A percentile compares a stretch with the other conserved stretches of the same genome.
These are phyloP conservation scores for Pachydiplax longipennis DNA, from an alignment of 2,888 invertebrate genomes.

Conservation along the genomic window DNA sequence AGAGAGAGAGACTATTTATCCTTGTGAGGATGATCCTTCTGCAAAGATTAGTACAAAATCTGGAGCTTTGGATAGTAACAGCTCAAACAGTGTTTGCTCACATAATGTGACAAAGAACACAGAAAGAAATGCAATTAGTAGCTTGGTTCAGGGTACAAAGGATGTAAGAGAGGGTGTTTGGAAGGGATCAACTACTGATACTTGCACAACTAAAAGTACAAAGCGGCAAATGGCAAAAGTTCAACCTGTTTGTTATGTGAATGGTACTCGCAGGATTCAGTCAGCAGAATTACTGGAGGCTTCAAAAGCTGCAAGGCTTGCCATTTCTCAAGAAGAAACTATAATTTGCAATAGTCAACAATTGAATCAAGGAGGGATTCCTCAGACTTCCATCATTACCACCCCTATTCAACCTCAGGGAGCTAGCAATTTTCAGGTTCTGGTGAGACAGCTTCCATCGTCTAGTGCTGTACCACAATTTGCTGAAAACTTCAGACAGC, in stretches of 20 bases:
- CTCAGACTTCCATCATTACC: neutral
- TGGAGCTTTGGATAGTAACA: neutral
- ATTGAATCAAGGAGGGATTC: neutral
- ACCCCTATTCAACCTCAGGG: neutral
- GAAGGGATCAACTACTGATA: neutral
- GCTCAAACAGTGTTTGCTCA: neutral
- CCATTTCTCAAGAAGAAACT: constrained; percentile 2
- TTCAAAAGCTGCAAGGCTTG: neutral
- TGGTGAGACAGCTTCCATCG: constrained; percentile 71
- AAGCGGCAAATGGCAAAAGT: constrained; percentile 10
- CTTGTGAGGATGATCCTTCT: neutral
- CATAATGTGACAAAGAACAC: neutral
- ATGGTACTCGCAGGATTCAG: neutral
- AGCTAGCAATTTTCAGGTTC: constrained; percentile 59
- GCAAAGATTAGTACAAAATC: neutral
- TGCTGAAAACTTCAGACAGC: constrained; percentile 74
- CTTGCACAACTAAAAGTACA: neutral
- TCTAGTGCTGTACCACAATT: constrained; percentile 70
- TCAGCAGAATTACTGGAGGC: neutral
- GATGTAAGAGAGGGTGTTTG: neutral
- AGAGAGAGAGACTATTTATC: neutral
- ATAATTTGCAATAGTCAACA: neutral
- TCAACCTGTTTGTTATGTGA: constrained; percentile 22
- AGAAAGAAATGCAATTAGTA: neutral
- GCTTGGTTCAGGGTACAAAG: neutral